Evolutionary conservation across 35 echinoderm and acorn worm genomes (phyloP), one percentile per base, ranked within the genome.

Genomic region (Patiria miniata): DNA sequence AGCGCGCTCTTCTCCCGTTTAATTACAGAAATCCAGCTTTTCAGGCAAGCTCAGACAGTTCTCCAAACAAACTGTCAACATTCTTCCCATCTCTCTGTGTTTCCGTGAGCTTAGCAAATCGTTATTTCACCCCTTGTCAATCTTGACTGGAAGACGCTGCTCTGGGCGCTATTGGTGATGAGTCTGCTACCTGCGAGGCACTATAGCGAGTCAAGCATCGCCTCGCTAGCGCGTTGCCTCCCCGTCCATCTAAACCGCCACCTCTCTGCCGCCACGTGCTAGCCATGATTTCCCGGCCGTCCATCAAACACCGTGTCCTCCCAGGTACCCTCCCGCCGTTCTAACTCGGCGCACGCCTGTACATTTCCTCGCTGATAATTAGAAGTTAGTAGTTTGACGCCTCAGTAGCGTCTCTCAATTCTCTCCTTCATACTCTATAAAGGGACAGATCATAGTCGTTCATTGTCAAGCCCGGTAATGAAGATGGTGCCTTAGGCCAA

Each of bases 321-420:
- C 65, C 65, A 73, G 65, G 65, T 73, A 73, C 65, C 19, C 2
- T 23, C 65, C 65, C 65, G 65, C 65, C 65, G 65, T 30, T 26
- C 65, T 73, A 73, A 73, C 65, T 73, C 26, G 65, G 34, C 34
- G 65, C 65, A 73, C 65, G 65, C 65, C 65, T 73, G 14, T 28
- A 73, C 65, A 73, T 73, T 73, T 73, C 65, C 65, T 73, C 29
- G 65, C 65, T 73, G 65, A 73, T 73, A 73, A 73, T 73, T 73
- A 73, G 65, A 73, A 73, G 65, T 73, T 73, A 73, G 65, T 73
- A 73, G 65, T 73, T 73, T 73, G 65, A 73, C 65, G 65, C 65
- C 65, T 73, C 65, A 23, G 9, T 9, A 26, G 19, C 65, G 65
- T 73, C 65, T 73, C 65, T 30, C 21, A 14, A 26, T 30, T 32